phyloP scores from a whole-genome alignment of 2,888 invertebrate species.

The Luperina nickerlii region DNA sequence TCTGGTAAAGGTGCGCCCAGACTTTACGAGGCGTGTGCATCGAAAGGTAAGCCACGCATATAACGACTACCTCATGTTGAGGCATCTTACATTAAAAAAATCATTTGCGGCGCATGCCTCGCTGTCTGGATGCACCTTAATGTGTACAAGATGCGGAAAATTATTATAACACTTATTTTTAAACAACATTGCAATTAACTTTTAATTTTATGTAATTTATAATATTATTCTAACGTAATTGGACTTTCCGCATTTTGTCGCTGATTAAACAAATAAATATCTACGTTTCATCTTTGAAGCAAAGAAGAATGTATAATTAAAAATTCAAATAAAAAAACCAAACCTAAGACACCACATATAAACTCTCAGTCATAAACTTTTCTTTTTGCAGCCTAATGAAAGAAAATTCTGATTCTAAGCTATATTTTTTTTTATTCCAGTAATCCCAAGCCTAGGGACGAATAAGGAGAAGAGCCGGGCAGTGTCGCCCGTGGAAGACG shows the following conservation, averaged over 20 bases:
- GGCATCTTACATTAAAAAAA: too few species aligned
- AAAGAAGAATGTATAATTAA: neutral
- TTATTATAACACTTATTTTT: neutral
- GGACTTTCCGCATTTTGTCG: neutral
- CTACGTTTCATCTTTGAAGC: neutral
- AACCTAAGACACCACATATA: neutral
- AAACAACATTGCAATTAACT: neutral
- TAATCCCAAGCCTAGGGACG: constrained; percentile 83
- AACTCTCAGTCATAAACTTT: neutral
- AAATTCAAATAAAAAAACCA: neutral
- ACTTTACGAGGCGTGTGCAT: too few species aligned
- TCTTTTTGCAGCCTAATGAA: neutral
- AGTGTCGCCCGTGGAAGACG: constrained; percentile 76
- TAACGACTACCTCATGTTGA: too few species aligned
- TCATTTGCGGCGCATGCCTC: too few species aligned
- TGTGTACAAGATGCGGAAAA: constrained; percentile 13
- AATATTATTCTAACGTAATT: neutral
- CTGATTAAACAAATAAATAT: neutral
- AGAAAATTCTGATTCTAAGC: neutral
- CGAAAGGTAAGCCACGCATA: too few species aligned
- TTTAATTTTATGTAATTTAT: neutral
- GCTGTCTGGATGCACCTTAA: too few species aligned
- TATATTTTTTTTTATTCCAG: constrained; percentile 74
- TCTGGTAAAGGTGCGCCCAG: neutral
- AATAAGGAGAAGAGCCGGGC: constrained; percentile 78